Conservation (phyloP, 37 sponge, comb jelly and placozoan species). For the Beroe forskalii region DNA sequence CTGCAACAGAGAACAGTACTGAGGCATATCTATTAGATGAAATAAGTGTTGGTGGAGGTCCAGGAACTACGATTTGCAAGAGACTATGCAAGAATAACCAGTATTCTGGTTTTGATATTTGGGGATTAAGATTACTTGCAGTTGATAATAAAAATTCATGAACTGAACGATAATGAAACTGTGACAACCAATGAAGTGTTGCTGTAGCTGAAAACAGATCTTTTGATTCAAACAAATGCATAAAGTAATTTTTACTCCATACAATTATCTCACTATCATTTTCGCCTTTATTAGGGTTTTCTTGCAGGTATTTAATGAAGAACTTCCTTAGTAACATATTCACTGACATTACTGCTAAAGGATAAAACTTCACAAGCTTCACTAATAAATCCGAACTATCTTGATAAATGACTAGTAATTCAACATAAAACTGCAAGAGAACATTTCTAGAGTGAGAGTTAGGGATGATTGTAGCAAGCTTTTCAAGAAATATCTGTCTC, state of each 20-base stretch:
- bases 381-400: slow-evolving; percentile 21
- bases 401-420: neutral
- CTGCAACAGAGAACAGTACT: slow-evolving; percentile 35
- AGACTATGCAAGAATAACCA: slow-evolving; percentile 15
- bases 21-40: slow-evolving; percentile 45
- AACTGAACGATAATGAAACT: slow-evolving; percentile 17
- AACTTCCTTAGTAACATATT: neutral
- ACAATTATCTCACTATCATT: slow-evolving; percentile 21
- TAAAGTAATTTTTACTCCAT: slow-evolving; percentile 33
- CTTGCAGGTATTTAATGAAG: slow-evolving; percentile 1
- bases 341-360: neutral
- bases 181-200: slow-evolving; percentile 14
- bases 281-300: slow-evolving; percentile 3
- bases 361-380: slow-evolving; percentile 46
- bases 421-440: slow-evolving; percentile 15
- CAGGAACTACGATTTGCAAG: slow-evolving; percentile 26
- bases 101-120: slow-evolving; percentile 21
- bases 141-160: slow-evolving; percentile 32
- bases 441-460: slow-evolving; percentile 44
- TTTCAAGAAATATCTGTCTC: neutral
- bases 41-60: slow-evolving; percentile 47
- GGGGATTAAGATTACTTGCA: neutral
- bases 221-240: neutral
- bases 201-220: neutral
- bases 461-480: slow-evolving; percentile 23